These are phyloP conservation scores for Acleris cristana DNA, from an alignment of 2,888 invertebrate genomes.

Conservation along the genomic window DNA sequence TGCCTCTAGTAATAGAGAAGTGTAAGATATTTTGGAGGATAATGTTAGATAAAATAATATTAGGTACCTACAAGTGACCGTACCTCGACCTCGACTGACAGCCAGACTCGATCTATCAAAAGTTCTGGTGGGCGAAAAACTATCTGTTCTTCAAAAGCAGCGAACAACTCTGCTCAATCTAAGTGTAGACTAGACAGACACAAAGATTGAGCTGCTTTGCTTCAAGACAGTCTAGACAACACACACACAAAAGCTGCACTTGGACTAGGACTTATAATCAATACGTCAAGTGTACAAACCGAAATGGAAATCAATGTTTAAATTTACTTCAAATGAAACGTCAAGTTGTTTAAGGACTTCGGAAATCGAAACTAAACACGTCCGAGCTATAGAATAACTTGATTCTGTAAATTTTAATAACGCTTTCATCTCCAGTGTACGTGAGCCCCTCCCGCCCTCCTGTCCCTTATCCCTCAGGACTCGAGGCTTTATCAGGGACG, in stretches of 20 bases:
- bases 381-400: conserved; percentile 20
- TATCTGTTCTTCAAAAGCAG: conserved; percentile 14
- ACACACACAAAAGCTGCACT: conserved; percentile 1
- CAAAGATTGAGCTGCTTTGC: neutral
- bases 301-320: too few species aligned
- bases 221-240: neutral
- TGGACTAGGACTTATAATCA: neutral
- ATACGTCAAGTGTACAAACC: too few species aligned
- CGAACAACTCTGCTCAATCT: conserved; percentile 4
- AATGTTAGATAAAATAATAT: too few species aligned
- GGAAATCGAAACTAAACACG: conserved; percentile 10
- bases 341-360: neutral
- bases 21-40: too few species aligned
- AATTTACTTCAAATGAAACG: too few species aligned
- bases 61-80: too few species aligned
- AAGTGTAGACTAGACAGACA: neutral
- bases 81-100: conserved; percentile 8
- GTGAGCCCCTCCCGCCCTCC: conserved; percentile 41
- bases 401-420: conserved; percentile 30
- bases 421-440: conserved; percentile 27
- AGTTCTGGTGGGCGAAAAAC: conserved; percentile 5
- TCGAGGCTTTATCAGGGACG: conserved; percentile 61
- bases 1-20: too few species aligned
- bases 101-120: conserved; percentile 33
- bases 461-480: conserved; percentile 53